phyloP scores from a whole-genome alignment of 2,113 vertebrate species.

The Cyanoliseus patagonus region DNA sequence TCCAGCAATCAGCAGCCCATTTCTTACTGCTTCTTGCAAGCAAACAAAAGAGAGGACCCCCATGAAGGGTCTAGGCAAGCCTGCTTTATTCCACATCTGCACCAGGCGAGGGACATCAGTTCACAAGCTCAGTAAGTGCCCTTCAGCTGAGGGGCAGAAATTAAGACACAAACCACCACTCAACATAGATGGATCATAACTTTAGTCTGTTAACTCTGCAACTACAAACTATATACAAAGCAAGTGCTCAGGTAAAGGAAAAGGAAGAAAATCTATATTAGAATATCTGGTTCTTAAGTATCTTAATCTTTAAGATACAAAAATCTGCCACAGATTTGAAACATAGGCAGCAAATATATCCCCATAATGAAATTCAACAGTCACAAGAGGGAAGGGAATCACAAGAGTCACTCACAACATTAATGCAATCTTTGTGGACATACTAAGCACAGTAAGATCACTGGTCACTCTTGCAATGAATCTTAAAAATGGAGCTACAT shows the following conservation, averaged over 20 bases:
- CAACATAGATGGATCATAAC: background rate
- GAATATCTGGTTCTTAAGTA: background rate
- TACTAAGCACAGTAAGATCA: background rate
- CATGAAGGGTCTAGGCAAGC: background rate
- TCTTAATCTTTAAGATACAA: background rate
- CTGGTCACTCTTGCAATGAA: background rate
- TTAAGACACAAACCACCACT: conserved; percentile 22
- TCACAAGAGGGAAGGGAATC: background rate
- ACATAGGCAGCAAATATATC: conserved; percentile 11
- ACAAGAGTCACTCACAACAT: background rate
- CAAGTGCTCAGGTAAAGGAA: background rate
- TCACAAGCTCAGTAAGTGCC: background rate
- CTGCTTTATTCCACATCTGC: background rate
- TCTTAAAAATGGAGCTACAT: background rate
- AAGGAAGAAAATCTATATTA: background rate
- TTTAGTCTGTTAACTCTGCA: background rate
- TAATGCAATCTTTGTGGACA: background rate
- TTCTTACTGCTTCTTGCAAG: background rate
- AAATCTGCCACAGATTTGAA: background rate
- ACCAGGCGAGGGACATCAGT: background rate
- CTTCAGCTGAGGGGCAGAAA: background rate
- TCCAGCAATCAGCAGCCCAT: background rate
- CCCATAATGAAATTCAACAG: background rate
- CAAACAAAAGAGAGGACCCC: background rate
- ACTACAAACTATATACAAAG: conserved; percentile 17